Evolutionary conservation across 2,113 vertebrate genomes (phyloP).

Genomic region (Cephalopholis sonnerati): DNA sequence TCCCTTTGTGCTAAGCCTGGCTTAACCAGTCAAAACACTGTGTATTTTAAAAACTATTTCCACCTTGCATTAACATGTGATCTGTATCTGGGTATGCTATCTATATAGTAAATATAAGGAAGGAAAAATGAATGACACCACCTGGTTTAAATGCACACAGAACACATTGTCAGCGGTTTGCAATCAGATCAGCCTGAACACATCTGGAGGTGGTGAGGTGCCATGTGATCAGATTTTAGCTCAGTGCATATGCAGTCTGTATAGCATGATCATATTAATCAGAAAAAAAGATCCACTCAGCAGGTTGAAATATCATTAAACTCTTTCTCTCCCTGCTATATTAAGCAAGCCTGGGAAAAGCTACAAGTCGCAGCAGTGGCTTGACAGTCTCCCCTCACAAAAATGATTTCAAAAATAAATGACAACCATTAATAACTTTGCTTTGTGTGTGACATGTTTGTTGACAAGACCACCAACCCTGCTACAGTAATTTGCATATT

Average conservation of each 20-base stretch:
- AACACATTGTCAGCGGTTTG: background rate
- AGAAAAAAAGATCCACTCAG: background rate
- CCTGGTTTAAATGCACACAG: background rate
- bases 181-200: background rate
- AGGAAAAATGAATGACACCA: background rate
- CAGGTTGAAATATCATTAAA: background rate
- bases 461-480: too few relatives aligned
- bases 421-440: background rate
- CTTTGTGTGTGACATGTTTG: too few relatives aligned
- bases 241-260: background rate
- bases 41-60: background rate
- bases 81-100: background rate
- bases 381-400: background rate
- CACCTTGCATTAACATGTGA: background rate
- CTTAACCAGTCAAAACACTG: too few relatives aligned
- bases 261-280: background rate
- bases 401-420: background rate
- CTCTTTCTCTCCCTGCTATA: background rate
- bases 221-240: background rate
- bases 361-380: background rate
- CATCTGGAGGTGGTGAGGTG: background rate
- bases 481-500: too few relatives aligned
- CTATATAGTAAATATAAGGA: too few relatives aligned
- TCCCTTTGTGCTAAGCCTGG: background rate
- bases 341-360: background rate